A percentile compares a stretch with the other conserved stretches of the same genome.
These are phyloP conservation scores for Leptoteleia sp. DNA, from an alignment of 1,140 invertebrate species.

Conservation along the genomic window DNA sequence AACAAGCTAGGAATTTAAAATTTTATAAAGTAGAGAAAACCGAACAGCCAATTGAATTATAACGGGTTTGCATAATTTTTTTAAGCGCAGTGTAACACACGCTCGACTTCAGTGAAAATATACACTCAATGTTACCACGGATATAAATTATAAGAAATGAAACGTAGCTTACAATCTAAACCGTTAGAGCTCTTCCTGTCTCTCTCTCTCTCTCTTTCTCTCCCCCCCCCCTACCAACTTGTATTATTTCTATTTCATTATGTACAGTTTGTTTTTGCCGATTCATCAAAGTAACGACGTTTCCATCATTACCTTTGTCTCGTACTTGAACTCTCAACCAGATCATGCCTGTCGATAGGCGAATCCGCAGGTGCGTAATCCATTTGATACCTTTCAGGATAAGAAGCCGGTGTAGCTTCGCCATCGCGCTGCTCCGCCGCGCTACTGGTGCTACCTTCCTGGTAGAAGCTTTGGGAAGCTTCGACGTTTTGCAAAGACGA, in stretches of 20 bases:
- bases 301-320: conserved; percentile 75
- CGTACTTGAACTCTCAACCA: conserved; percentile 78
- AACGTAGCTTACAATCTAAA: conserved; percentile 62
- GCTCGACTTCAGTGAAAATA: conserved; percentile 38
- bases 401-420: conserved; percentile 75
- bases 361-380: conserved; percentile 76
- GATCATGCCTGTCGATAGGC: conserved; percentile 78
- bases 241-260: conserved; percentile 62
- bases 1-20: too few species aligned
- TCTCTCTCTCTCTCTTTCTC: conserved; percentile 22
- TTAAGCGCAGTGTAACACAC: not conserved
- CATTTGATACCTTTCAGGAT: conserved; percentile 74
- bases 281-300: not conserved
- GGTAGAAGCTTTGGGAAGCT: conserved; percentile 78
- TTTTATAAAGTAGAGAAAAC: too few species aligned
- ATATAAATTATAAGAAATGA: conserved; percentile 73
- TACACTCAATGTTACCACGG: conserved; percentile 61
- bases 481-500: conserved; percentile 73
- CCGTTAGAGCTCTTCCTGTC: conserved; percentile 53
- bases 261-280: conserved; percentile 63
- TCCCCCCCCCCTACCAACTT: not conserved
- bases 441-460: conserved; percentile 68
- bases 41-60: too few species aligned
- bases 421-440: conserved; percentile 72
- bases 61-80: too few species aligned